phyloP scores from a whole-genome alignment of 1,140 invertebrate genomes.

The Leptonema lineaticorne region DNA sequence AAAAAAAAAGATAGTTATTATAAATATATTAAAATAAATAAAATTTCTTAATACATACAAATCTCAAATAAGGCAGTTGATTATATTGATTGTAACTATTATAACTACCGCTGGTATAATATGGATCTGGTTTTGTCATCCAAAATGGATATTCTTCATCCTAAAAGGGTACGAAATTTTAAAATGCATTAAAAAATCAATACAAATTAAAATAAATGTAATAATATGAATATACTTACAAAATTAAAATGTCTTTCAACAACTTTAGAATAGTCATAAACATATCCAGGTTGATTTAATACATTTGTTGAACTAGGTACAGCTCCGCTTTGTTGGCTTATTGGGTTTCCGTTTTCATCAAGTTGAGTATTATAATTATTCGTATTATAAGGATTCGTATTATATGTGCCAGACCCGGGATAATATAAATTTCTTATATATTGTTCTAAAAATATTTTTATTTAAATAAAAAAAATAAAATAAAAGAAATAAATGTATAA shows the following conservation, averaged over 20 bases:
- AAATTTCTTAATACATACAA: slow-evolving; percentile 55
- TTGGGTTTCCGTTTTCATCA: slow-evolving; percentile 45
- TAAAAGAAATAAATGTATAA: background rate
- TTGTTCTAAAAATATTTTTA: slow-evolving; percentile 28
- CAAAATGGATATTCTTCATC: slow-evolving; percentile 78
- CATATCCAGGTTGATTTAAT: slow-evolving; percentile 54
- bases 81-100: slow-evolving; percentile 45
- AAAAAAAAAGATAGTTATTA: slow-evolving; percentile 52
- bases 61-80: slow-evolving; percentile 67
- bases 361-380: slow-evolving; percentile 16
- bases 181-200: slow-evolving; percentile 25
- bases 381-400: slow-evolving; percentile 8
- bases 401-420: slow-evolving; percentile 27
- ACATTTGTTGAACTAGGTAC: slow-evolving; percentile 53
- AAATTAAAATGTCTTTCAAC: slow-evolving; percentile 74
- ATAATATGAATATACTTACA: slow-evolving; percentile 50
- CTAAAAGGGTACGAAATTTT: slow-evolving; percentile 45
- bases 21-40: no score
- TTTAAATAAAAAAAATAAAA: background rate
- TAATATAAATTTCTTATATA: slow-evolving; percentile 36
- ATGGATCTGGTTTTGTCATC: slow-evolving; percentile 61
- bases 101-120: slow-evolving; percentile 45
- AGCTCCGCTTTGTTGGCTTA: slow-evolving; percentile 36
- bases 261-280: slow-evolving; percentile 59
- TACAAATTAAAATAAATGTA: background rate